Evolutionary conservation across 2,113 vertebrate genomes (phyloP).

Genomic region (Callospermophilus lateralis): DNA sequence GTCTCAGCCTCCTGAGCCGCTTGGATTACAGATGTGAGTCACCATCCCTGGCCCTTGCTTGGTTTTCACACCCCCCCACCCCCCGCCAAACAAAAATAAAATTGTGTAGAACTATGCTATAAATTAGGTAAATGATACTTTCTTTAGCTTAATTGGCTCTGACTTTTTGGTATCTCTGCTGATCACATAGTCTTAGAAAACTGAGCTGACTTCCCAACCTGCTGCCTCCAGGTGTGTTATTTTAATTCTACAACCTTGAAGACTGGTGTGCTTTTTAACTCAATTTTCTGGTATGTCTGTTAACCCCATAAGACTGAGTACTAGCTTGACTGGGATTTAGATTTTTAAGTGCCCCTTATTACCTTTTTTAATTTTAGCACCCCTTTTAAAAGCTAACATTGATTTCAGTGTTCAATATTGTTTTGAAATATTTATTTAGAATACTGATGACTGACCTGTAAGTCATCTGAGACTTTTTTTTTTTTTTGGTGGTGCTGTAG

Average conservation of each 20-base stretch:
- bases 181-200: not conserved
- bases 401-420: not conserved
- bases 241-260: not conserved
- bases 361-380: not conserved
- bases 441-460: not conserved
- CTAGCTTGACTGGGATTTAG: not conserved
- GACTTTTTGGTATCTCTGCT: not conserved
- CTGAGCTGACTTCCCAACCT: not conserved
- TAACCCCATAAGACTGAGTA: not conserved
- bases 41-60: no score
- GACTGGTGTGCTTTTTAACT: not conserved
- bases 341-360: not conserved
- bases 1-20: no score
- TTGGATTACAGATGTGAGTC: no score
- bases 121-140: conserved; percentile 30
- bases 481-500: no score
- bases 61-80: no score
- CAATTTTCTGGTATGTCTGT: not conserved
- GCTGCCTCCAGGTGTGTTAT: not conserved
- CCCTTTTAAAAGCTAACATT: not conserved
- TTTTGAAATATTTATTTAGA: not conserved
- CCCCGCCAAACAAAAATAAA: not conserved
- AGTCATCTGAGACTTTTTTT: not conserved
- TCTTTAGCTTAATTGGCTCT: not conserved
- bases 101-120: not conserved